phyloP scores from a whole-genome alignment of 2,797 vertebrate genomes.

The Carduelis carduelis region DNA sequence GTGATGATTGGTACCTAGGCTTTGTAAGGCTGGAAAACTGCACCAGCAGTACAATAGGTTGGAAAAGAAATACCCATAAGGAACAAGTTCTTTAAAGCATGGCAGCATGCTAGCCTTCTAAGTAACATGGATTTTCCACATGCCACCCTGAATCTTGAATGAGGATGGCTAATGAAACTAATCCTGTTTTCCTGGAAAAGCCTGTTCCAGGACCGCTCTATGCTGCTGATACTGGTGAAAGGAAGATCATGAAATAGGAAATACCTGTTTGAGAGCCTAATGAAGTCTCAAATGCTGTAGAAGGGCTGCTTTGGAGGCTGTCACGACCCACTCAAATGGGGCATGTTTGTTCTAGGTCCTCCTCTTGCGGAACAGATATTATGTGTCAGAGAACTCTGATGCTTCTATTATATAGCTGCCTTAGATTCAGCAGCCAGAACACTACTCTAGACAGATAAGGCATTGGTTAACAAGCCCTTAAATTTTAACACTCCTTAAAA shows the following conservation, averaged over 20 bases:
- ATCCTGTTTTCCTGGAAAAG: background rate
- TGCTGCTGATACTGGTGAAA: background rate
- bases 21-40: background rate
- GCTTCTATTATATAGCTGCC: background rate
- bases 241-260: background rate
- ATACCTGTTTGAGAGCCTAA: background rate
- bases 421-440: background rate
- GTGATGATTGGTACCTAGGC: background rate
- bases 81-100: background rate
- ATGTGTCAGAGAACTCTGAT: background rate
- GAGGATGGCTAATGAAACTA: background rate
- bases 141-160: background rate
- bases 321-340: rapidly evolving
- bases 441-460: background rate
- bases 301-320: background rate
- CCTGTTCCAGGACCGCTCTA: background rate
- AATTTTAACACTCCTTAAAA: background rate
- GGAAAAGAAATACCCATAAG: background rate
- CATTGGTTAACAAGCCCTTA: background rate
- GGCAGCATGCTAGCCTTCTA: background rate
- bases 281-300: rapidly evolving
- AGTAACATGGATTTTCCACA: background rate
- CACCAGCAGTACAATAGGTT: background rate
- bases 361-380: background rate
- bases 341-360: background rate